These are phyloP conservation scores for Geococcyx californianus DNA, from an alignment of 2,113 vertebrate genomes.

Conservation along the genomic window DNA sequence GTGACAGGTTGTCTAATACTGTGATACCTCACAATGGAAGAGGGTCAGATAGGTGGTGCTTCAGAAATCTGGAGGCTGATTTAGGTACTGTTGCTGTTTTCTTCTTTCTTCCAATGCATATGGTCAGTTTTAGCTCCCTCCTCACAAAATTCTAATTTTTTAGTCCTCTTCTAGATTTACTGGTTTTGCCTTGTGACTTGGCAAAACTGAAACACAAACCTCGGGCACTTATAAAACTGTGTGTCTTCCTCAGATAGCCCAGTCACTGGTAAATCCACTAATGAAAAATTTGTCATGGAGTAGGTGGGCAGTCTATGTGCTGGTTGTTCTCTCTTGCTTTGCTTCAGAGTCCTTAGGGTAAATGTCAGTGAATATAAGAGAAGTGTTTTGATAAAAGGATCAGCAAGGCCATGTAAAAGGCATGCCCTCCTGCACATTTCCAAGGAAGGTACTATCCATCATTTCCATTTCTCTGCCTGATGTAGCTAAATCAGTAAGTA, in stretches of 20 bases:
- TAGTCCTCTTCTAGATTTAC: slow-evolving; percentile 15
- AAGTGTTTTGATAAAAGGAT: slow-evolving; percentile 38
- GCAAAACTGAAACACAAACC: background rate
- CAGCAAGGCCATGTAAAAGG: slow-evolving; percentile 23
- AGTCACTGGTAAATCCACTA: background rate
- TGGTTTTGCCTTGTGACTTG: slow-evolving; percentile 6
- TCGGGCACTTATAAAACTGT: background rate
- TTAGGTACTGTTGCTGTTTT: background rate
- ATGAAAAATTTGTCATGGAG: slow-evolving; percentile 14
- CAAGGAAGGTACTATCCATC: background rate
- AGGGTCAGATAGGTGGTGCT: slow-evolving; percentile 25
- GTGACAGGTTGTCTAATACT: background rate
- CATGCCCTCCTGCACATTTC: background rate
- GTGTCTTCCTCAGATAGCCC: background rate
- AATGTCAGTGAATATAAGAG: slow-evolving; percentile 44
- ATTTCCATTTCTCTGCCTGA: background rate
- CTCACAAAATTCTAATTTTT: slow-evolving; percentile 7
- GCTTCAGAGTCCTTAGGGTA: background rate
- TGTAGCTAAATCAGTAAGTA: background rate
- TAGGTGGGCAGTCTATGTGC: background rate
- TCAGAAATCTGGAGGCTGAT: slow-evolving; percentile 54
- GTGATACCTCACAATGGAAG: background rate
- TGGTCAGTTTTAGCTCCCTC: slow-evolving; percentile 23
- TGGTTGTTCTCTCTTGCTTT: slow-evolving; percentile 18
- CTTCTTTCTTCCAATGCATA: background rate